Evolutionary conservation across 2,113 vertebrate species (phyloP).

Genomic region (Colossoma macropomum): DNA sequence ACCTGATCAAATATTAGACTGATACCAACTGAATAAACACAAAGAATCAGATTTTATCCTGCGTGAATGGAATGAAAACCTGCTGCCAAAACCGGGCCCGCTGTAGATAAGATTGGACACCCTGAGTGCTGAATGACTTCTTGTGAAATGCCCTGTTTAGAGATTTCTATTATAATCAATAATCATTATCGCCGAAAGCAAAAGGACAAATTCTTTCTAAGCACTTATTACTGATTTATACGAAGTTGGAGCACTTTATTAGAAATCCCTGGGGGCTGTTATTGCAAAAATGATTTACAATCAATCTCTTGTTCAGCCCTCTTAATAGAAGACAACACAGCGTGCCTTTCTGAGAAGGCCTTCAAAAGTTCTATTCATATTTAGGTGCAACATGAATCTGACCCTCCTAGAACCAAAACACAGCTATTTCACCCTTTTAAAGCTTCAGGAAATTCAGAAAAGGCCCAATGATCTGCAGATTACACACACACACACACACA

Average conservation of each 20-base stretch:
- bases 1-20: too few relatives aligned
- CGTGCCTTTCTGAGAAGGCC: background rate
- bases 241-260: background rate
- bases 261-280: background rate
- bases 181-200: background rate
- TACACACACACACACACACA: too few relatives aligned
- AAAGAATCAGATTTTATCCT: too few relatives aligned
- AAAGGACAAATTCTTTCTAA: background rate
- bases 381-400: background rate
- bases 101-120: too few relatives aligned
- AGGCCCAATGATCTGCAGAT: background rate
- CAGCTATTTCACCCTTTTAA: background rate
- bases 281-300: background rate
- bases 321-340: background rate
- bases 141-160: constrained; percentile 5
- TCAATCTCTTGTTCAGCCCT: background rate
- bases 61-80: too few relatives aligned
- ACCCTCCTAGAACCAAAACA: background rate
- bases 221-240: background rate
- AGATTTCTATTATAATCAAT: background rate
- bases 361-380: background rate
- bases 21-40: too few relatives aligned
- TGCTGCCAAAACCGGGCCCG: too few relatives aligned
- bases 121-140: background rate
- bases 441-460: background rate